These are phyloP conservation scores for Denticeps clupeoides DNA, from an alignment of 2,797 vertebrate genomes.

Conservation along the genomic window DNA sequence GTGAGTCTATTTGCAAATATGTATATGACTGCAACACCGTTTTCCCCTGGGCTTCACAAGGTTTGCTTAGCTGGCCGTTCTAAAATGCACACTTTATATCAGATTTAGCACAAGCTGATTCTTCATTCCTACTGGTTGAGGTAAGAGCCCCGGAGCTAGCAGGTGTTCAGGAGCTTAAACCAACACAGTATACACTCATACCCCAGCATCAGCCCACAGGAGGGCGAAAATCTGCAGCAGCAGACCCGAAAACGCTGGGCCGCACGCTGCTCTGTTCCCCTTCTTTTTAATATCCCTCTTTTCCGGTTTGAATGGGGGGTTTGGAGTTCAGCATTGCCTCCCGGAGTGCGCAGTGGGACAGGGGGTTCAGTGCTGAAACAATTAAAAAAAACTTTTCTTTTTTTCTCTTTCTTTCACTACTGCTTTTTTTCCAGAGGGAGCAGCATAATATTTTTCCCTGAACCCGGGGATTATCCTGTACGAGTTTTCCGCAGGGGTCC, in stretches of 20 bases:
- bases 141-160: conserved; percentile 17
- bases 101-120: too few species aligned
- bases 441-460: too few species aligned
- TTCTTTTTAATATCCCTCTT: conserved; percentile 1
- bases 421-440: too few species aligned
- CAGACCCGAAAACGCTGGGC: conserved; percentile 6
- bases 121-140: too few species aligned
- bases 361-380: conserved; percentile 9
- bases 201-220: not conserved
- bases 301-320: conserved; percentile 10
- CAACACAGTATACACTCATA: not conserved
- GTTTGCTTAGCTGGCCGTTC: too few species aligned
- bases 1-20: too few species aligned
- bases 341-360: conserved; percentile 1
- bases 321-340: conserved; percentile 6
- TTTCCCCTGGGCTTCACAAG: too few species aligned
- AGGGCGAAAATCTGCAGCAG: not conserved
- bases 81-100: too few species aligned
- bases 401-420: not conserved
- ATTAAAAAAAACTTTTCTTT: conserved; percentile 13
- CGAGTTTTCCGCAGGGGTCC: too few species aligned
- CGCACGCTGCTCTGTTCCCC: conserved; percentile 16
- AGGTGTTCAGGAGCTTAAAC: conserved; percentile 3
- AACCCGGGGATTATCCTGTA: too few species aligned
- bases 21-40: too few species aligned